Percentiles rank a stretch among this genome's conserved stretches.
Conservation (phyloP, 1,140 invertebrate genomes). For the Helicoverpa zea region DNA sequence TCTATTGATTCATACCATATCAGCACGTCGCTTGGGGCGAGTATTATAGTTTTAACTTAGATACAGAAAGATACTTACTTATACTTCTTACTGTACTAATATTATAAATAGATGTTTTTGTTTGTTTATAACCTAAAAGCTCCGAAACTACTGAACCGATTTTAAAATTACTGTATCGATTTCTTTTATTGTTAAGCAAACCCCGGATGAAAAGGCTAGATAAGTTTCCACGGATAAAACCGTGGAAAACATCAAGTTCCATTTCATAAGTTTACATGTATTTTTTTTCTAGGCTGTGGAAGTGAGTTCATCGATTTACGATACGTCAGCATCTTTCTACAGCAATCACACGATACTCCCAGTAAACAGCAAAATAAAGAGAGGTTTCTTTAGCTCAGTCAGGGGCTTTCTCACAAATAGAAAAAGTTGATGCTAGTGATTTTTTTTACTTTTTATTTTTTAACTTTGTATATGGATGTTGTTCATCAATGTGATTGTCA, state of each 20-base stretch:
- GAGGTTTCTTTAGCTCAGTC: slow-evolving; percentile 74
- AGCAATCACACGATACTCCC: slow-evolving; percentile 70
- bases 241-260: background rate
- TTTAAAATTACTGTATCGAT: no score
- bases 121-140: no score
- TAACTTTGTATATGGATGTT: slow-evolving; percentile 15
- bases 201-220: no score
- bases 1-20: slow-evolving; percentile 76
- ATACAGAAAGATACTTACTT: no score
- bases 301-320: slow-evolving; percentile 75
- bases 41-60: slow-evolving; percentile 48
- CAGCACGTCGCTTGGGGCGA: slow-evolving; percentile 75
- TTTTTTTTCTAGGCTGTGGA: slow-evolving; percentile 70
- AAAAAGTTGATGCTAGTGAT: slow-evolving; percentile 53
- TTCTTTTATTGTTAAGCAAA: no score
- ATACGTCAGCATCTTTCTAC: slow-evolving; percentile 78
- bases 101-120: no score
- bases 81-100: no score
- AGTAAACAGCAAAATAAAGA: slow-evolving; percentile 65
- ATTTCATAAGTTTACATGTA: background rate
- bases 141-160: no score
- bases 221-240: background rate
- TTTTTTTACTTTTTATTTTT: slow-evolving; percentile 25
- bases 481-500: slow-evolving; percentile 26
- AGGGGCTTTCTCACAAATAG: slow-evolving; percentile 68